Evolutionary conservation across 2,113 vertebrate genomes (phyloP), one percentile per base, ranked within the genome.

Genomic region (Bubo bubo): DNA sequence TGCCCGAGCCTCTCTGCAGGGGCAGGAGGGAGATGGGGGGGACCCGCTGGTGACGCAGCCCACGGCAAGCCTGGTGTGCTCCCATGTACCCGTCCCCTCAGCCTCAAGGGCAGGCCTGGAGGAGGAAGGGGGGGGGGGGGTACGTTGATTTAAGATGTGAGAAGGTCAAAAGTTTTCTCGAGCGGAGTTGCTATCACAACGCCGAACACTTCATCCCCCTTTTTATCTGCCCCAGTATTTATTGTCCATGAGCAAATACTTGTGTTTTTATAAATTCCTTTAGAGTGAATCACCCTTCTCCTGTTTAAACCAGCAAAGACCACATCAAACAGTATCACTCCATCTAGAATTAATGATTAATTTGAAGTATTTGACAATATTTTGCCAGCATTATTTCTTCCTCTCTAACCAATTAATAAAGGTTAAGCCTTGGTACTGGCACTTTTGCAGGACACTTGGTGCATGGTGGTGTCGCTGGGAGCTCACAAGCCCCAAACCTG

Each of bases 291-390:
- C 98, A 98, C 96, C 88, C 88, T 93, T 93, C 96, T 97, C 97
- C 96, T 98, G 97, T 97, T 97, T 89, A 97, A 98, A 97, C 97
- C 97, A 96, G 95, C 73, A 89, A 93, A 95, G 97, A 94, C 97
- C 97, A 97, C 97, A 97, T 98, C 97, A 98, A 98, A 98, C 97
- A 95, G 94, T 92, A 97, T 91, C 96, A 86, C 92, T 94, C 92
- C 93, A 96, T 93, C 96, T 95, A 91, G 73, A 94, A 98, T 98
- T 98, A 98, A 98, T 98, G 97, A 98, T 98, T 98, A 98, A 97
- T 97, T 97, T 96, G 83, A 93, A 92, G 92, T 91, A 96, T 94
- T 97, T 93, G 94, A 84, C 95, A 96, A 94, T 93, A 92, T 86
- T 96, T 83, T 90, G 80, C 95, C 77, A 90, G 79, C 88, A 67